Evolutionary conservation across 2,113 vertebrate species (phyloP).

Genomic region (Zeus faber): DNA sequence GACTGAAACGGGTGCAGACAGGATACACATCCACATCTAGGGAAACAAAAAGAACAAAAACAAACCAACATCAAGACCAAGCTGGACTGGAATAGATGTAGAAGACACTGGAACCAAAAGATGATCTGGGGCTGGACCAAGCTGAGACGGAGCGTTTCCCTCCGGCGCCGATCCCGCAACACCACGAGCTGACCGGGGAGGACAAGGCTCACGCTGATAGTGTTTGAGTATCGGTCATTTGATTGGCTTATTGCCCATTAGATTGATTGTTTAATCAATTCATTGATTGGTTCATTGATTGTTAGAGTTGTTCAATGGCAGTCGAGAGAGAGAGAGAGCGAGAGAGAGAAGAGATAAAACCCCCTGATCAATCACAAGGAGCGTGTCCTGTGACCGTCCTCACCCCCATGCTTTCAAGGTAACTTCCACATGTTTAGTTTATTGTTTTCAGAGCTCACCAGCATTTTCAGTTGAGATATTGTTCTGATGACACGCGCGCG

Average conservation of each 20-base stretch:
- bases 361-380: no score
- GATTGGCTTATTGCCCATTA: no score
- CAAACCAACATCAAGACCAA: constrained; percentile 3
- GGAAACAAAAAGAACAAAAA: background rate
- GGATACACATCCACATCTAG: background rate
- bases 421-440: no score
- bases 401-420: no score
- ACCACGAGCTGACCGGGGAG: background rate
- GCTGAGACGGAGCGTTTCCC: constrained; percentile 26
- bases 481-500: no score
- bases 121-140: background rate
- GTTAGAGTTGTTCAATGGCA: no score
- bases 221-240: background rate
- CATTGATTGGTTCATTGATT: constrained; percentile 8
- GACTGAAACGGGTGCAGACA: background rate
- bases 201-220: background rate
- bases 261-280: background rate
- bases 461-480: no score
- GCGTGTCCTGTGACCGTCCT: no score
- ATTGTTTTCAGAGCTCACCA: no score
- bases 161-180: background rate
- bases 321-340: no score
- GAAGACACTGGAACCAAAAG: background rate
- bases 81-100: background rate
- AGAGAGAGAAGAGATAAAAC: no score